Evolutionary conservation across 2,797 vertebrate genomes (phyloP), one percentile per base, ranked within the genome.

Genomic region (Caiman crocodilus): DNA sequence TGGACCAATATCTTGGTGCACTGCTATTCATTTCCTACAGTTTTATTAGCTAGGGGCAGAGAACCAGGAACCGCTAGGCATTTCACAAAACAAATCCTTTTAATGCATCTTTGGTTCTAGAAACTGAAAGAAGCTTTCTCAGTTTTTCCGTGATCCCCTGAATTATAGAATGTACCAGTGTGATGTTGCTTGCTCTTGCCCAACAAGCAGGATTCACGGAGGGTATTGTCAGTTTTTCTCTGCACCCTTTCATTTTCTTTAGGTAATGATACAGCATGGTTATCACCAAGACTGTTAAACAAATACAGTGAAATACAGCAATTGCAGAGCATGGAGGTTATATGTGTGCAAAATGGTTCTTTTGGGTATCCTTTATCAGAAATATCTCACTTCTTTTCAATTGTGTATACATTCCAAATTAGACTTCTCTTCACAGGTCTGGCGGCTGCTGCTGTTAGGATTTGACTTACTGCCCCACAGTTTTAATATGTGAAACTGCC

Each of bases 91-190:
- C 26, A 23, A 50, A 73, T 42, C 21, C 69, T 73, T 71, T 71
- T 35, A 71, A 90, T 87, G 35, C 84, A 75, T 94, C 93, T 96
- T 94, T 93, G 88, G 92, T 93, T 95, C 95, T 95, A 91, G 91
- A 91, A 93, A 88, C 89, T 81, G 91, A 86, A 86, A 96, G 89
- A 82, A 93, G 88, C 88, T 96, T 95, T 91, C 95, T 83, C 92
- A 95, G 93, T 83, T 90, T 92, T 84, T 81, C 94, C 0, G 1
- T 76, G 85, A 90, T 88, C 93, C 90, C 89, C 93, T 93, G 95
- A 96, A 94, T 90, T 83, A 30, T 91, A 89, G 87, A 90, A 87
- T 87, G 93, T 71, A 76, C 6, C 12, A 5, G 57, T 90, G 88
- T 93, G 77, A 67, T 4, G 4, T 91, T 87, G 86, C 88, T 71